Base-by-base conservation (phyloP, 2,113 vertebrate species). In the Sardina pilchardus region DNA sequence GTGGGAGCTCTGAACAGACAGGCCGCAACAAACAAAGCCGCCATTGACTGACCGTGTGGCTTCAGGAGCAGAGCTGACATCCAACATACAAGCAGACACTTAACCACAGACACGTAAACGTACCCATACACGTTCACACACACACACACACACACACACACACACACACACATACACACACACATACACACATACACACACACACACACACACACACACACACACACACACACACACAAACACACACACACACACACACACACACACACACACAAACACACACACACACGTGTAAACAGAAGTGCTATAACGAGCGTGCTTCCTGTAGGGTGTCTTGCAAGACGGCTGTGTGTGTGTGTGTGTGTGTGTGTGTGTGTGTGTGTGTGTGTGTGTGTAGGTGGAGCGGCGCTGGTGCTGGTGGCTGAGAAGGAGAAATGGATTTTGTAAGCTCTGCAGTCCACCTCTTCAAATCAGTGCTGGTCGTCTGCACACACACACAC, bases 1-100 rank as follows among this genome's bases (percentile, higher is more conserved):
- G 90, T 81, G 81, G 90, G 86, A 82, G 88, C 85, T n/a, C 71
- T 16, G 10, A 50, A 30, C 36, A 44, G 84, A 34, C 21, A 26
- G 26, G 44, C 30, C 84, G 83, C 84, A 78, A 50, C 42, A 84
- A 87, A 90, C 89, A 90, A 88, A 90, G 87, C 87, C 85, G 89
- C 89, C 71, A 83, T 85, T 90, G 83, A 88, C 84, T 24, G 80
- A 53, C 50, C 50, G 26, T 71, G 63, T 71, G 63, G n/a, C 9
- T 34, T 34, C 63, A 71, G 63, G 26, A 71, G 63, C 63, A 34
- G 63, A 34, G 63, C 63, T 34, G 63, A 71, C 63, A 30, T 71
- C 63, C 63, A 71, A 63, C 53, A 53, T 43, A 67, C 34, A 84
- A 36, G 44, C 53, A 53, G 26, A 53, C 50, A 63, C 34, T 43